Conservation (phyloP, 2,113 vertebrate genomes). For the Holacanthus passer region DNA sequence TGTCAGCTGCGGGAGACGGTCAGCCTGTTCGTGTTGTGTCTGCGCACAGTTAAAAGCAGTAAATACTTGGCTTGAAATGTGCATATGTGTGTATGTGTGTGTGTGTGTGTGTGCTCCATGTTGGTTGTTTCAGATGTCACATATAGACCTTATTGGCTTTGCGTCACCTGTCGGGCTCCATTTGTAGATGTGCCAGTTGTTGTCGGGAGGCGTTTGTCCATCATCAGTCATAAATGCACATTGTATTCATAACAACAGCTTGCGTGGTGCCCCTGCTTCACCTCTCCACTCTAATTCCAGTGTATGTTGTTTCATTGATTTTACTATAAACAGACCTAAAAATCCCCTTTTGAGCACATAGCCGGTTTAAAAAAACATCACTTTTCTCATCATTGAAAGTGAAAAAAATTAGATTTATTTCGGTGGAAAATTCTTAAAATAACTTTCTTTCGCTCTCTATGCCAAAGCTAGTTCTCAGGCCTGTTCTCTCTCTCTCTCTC, state of each 20-base stretch:
- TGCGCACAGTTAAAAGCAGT: not conserved
- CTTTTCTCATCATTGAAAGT: conserved; percentile 25
- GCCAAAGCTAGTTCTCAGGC: not conserved
- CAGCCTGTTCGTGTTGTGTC: conserved; percentile 36
- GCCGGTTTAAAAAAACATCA: not conserved
- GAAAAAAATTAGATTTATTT: conserved; percentile 31
- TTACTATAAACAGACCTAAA: conserved; percentile 15
- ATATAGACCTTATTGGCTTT: conserved; percentile 32
- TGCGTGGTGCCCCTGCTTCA: not conserved
- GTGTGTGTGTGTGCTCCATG: not conserved
- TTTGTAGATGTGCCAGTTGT: conserved; percentile 50
- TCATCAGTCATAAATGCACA: conserved; percentile 61
- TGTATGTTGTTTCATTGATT: not conserved
- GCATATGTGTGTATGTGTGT: conserved; percentile 11
- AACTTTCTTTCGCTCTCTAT: not conserved
- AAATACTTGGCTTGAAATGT: not conserved
- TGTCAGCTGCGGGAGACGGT: conserved; percentile 19
- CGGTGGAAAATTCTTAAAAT: conserved; percentile 31
- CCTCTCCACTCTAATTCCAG: not conserved
- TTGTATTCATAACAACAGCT: conserved; percentile 64
- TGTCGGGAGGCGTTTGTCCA: conserved; percentile 59
- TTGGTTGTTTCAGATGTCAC: conserved; percentile 16
- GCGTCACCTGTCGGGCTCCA: conserved; percentile 64
- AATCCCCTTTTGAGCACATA: conserved; percentile 13
- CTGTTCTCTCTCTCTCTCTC: too few relatives aligned